phyloP scores from a whole-genome alignment of 2,888 invertebrate genomes.

The Lobophora halterata region DNA sequence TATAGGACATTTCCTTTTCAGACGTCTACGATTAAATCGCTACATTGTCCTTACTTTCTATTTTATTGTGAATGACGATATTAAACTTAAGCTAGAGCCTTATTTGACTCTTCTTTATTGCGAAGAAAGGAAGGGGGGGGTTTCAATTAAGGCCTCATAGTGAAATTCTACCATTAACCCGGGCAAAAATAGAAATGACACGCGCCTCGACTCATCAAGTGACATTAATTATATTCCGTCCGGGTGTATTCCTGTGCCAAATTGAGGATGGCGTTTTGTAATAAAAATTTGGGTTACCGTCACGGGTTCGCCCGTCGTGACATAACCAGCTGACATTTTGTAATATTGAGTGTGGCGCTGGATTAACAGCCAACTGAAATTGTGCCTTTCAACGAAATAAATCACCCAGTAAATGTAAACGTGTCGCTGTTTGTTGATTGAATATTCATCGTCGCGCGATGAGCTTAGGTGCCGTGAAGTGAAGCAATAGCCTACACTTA shows the following conservation, averaged over 20 bases:
- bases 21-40: slow-evolving; percentile 11
- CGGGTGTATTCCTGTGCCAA: slow-evolving; percentile 42
- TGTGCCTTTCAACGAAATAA: slow-evolving; percentile 18
- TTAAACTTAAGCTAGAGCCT: slow-evolving; percentile 13
- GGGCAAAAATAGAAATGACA: slow-evolving; percentile 35
- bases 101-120: slow-evolving; percentile 19
- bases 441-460: slow-evolving; percentile 23
- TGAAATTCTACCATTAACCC: slow-evolving; percentile 28
- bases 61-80: slow-evolving; percentile 12
- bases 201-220: slow-evolving; percentile 36
- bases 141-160: slow-evolving; percentile 25
- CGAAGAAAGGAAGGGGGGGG: slow-evolving; percentile 8
- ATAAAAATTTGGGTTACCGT: slow-evolving; percentile 44
- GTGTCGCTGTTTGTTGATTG: slow-evolving; percentile 14
- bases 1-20: slow-evolving; percentile 14
- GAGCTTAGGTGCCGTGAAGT: slow-evolving; percentile 13
- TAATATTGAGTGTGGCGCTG: slow-evolving; percentile 30
- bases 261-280: slow-evolving; percentile 42
- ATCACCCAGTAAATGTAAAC: slow-evolving; percentile 14
- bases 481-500: too few relatives aligned
- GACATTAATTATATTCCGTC: slow-evolving; percentile 48
- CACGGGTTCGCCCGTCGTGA: slow-evolving; percentile 24
- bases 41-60: slow-evolving; percentile 6
- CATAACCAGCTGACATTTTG: slow-evolving; percentile 27
- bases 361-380: slow-evolving; percentile 33